These are phyloP conservation scores for Cryptomyrus ogoouensis DNA, from an alignment of 2,113 vertebrate genomes.

Conservation along the genomic window DNA sequence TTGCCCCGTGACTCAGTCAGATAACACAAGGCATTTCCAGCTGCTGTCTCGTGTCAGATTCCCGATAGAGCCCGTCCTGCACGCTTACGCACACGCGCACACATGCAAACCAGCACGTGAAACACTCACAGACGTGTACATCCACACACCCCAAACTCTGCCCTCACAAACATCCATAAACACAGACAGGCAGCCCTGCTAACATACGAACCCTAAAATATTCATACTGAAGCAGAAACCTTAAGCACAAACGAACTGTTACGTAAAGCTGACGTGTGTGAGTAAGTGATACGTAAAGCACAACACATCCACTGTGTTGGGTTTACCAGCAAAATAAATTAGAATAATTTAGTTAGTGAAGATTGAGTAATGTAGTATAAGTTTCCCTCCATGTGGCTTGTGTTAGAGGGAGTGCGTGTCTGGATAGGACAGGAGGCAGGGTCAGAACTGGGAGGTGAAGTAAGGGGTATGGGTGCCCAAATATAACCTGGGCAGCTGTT, in stretches of 20 bases:
- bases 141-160: background rate
- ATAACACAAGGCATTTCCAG: constrained; percentile 58
- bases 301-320: background rate
- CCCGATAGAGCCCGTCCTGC: background rate
- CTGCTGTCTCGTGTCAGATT: constrained; percentile 57
- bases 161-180: background rate
- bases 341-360: background rate
- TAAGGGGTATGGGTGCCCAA: background rate
- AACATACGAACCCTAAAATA: background rate
- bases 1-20: constrained; percentile 36
- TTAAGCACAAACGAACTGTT: background rate
- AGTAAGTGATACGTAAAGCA: background rate
- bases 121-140: background rate
- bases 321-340: background rate
- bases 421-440: background rate
- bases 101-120: background rate
- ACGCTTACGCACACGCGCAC: background rate
- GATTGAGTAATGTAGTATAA: background rate
- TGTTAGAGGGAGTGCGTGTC: background rate
- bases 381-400: background rate
- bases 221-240: background rate
- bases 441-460: background rate
- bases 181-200: background rate
- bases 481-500: background rate
- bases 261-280: background rate